Percentiles rank a stretch among this genome's conserved stretches.
These are phyloP conservation scores for Sorex araneus DNA, from an alignment of 2,113 vertebrate genomes.

Conservation along the genomic window DNA sequence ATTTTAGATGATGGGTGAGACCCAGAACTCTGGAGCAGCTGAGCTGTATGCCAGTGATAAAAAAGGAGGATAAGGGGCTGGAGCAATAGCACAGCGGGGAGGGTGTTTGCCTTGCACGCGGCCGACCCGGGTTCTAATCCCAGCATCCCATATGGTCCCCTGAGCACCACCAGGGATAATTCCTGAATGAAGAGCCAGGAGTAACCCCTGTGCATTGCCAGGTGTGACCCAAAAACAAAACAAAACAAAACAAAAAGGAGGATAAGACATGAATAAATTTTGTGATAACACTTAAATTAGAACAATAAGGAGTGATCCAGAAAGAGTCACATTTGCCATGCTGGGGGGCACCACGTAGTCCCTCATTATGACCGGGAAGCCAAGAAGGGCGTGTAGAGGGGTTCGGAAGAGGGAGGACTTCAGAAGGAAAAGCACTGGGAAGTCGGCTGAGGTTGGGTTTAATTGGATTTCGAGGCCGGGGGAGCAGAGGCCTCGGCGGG, in stretches of 20 bases:
- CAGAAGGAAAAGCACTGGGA: constrained; percentile 35
- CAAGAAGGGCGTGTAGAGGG: background rate
- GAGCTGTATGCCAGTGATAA: background rate
- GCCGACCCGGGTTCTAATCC: no score
- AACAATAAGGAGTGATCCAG: background rate
- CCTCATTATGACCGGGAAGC: background rate
- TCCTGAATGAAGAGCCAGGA: no score
- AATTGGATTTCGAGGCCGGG: constrained; percentile 11
- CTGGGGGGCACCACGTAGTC: background rate
- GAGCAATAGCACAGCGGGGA: no score
- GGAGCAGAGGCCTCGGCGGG: background rate
- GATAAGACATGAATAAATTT: background rate
- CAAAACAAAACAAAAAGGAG: no score
- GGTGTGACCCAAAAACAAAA: no score
- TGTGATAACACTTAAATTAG: background rate
- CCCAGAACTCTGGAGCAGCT: background rate
- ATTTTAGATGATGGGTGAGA: background rate
- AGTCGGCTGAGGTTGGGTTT: constrained; percentile 5
- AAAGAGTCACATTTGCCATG: background rate
- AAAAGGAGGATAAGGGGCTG: no score
- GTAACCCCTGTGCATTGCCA: no score
- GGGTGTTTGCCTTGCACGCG: no score
- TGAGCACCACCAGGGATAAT: no score
- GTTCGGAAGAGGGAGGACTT: constrained; percentile 19
- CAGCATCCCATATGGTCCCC: no score